Base-by-base conservation (phyloP, 2,797 vertebrate genomes). In the Zalophus californianus region DNA sequence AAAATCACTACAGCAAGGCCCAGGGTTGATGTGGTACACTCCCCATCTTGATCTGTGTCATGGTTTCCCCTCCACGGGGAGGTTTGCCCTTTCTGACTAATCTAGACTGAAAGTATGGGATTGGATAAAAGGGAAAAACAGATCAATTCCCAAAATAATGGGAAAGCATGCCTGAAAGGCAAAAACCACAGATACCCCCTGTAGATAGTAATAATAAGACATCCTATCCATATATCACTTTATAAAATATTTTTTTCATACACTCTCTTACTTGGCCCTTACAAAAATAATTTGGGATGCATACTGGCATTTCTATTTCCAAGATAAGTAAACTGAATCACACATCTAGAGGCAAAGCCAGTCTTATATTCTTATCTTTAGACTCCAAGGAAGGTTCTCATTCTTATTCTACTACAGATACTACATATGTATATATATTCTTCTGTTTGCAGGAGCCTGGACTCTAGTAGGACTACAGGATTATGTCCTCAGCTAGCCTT, bases 261-360 rank as follows among this genome's bases (percentile, higher is more conserved):
- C n/a, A n/a, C 32, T 79, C 20, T 62, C 15, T 85, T 90, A 80
- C 27, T 56, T 56, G 25, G 16, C 38, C 62, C 44, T 83, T 20
- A 56, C 48, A 38, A 96, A 90, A 88, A 62, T 44, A 27, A 83
- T 54, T n/a, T 82, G 54, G 32, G 35, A 13, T 38, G 35, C 44
- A 29, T 52, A 50, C 2, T 56, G n/a, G 86, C 29, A 91, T 86
- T 91, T 86, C 38, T 73, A 29, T 86, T 90, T 91, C 50, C 75
- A 84, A 89, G 23, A 68, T 56, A 18, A 96, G 12, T 79, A 93
- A 90, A 91, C 18, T 44, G 27, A 91, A 58, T 85, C 64, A 54
- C 62, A 66, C 13, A 73, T 50, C n/a, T 52, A 84, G 86, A 84
- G 38, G 4, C 32, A 91, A 92, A 90, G 35, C 4, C 60, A 92